A percentile compares a stretch with the other conserved stretches of the same genome.
These are phyloP conservation scores for Melanargia galathea DNA, from an alignment of 2,888 invertebrate species.

Conservation along the genomic window DNA sequence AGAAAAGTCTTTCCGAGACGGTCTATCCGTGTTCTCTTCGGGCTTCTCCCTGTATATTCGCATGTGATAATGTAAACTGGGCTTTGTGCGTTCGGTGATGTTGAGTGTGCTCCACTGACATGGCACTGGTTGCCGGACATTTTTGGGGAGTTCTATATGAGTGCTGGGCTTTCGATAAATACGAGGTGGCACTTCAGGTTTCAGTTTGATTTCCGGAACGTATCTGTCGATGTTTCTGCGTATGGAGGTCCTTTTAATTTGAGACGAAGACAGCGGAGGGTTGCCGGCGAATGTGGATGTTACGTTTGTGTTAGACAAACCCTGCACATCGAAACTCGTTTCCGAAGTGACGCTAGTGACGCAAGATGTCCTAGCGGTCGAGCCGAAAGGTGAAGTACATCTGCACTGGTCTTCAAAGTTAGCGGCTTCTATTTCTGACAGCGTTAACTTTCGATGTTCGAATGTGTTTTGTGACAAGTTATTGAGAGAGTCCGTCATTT, in stretches of 20 bases:
- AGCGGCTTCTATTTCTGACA: conserved; percentile 82
- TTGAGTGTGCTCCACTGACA: conserved; percentile 78
- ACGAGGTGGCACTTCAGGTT: conserved; percentile 75
- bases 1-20: conserved; percentile 58
- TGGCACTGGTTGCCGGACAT: conserved; percentile 68
- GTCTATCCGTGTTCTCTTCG: conserved; percentile 53
- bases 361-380: conserved; percentile 86
- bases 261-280: conserved; percentile 71
- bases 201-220: conserved; percentile 68
- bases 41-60: conserved; percentile 72
- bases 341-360: conserved; percentile 82
- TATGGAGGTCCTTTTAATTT: conserved; percentile 78
- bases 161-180: conserved; percentile 74
- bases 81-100: conserved; percentile 73
- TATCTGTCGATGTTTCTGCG: conserved; percentile 70
- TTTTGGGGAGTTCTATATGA: conserved; percentile 74
- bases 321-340: conserved; percentile 79
- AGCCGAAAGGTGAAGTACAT: conserved; percentile 88
- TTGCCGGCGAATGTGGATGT: conserved; percentile 74
- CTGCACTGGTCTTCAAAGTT: conserved; percentile 87
- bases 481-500: conserved; percentile 56
- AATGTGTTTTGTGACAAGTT: conserved; percentile 61
- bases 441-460: conserved; percentile 68
- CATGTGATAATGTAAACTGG: conserved; percentile 79
- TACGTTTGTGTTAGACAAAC: conserved; percentile 77